Evolutionary conservation across 2,888 invertebrate genomes (phyloP), one percentile per base, ranked within the genome.

Genomic region (Lumbricus terrestris): DNA sequence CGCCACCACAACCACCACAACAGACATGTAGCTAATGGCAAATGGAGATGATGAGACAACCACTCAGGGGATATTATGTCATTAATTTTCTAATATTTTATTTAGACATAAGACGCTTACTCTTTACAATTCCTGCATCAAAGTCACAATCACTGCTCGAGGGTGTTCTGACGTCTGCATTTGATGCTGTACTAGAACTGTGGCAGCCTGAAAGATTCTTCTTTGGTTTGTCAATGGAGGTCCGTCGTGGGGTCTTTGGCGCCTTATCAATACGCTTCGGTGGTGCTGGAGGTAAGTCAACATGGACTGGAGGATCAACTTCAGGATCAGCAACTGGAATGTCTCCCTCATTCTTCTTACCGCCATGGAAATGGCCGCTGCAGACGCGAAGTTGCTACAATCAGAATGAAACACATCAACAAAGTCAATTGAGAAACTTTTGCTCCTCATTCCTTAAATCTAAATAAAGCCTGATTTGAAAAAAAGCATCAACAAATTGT

Each of bases 351-450:
- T 92, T 93, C 92, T 95, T 95, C 92, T 95, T 95, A 34, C 95
- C 95, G n/a, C 95, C 95, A 91, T 93, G 93, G 91, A 95, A 95
- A 92, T 95, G 95, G 34, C 95, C 95, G 34, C 95, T 95, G 92
- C 95, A 95, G 90, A 95, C 95, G 47, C 95, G 94, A 34, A 95
- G 93, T 95, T 95, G 92, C 92, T 92, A 90, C 40, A 83, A 89
- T n/a, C 23, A 85, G 69, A 69, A 69, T 69, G 69, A 69, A 69
- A 69, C 29, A 69, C 69, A 69, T 16, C 8, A 8, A 5, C n/a
- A 69, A n/a, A 69, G n/a, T 69, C 8, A 69, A 54, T 23, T 54
- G 54, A 29, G 54, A 54, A 47, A 54, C 13, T n/a, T 11, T 8
- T n/a, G n/a, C 11, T 69, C 69, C 8, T n/a, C 29, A 16, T n/a